Evolutionary conservation across 2,888 invertebrate species (phyloP).

Genomic region (Torymus aiolomorphi): DNA sequence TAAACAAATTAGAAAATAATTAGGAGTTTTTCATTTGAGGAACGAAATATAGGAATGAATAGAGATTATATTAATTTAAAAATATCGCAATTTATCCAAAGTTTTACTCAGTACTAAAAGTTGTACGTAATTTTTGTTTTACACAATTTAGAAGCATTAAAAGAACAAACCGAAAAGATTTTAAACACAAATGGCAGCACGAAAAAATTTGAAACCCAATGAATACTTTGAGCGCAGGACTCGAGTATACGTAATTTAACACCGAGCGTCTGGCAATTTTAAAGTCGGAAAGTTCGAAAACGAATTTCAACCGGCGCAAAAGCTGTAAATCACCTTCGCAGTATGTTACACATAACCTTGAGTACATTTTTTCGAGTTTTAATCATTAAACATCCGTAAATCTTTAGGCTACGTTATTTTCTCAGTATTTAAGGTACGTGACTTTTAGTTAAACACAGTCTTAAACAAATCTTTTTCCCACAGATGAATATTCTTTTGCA

Average conservation of each 20-base stretch:
- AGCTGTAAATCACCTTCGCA: constrained; percentile 36
- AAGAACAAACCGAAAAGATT: too few relatives aligned
- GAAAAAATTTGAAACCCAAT: constrained; percentile 23
- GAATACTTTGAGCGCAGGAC: constrained; percentile 24
- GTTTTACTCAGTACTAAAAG: too few relatives aligned
- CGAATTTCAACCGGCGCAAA: constrained; percentile 20
- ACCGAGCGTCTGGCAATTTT: constrained; percentile 35
- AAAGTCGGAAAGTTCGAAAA: constrained; percentile 50
- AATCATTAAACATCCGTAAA: constrained; percentile 42
- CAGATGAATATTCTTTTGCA: too few relatives aligned
- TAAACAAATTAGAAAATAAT: too few relatives aligned
- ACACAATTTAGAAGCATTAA: too few relatives aligned
- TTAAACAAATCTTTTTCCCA: too few relatives aligned
- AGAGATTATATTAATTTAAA: too few relatives aligned
- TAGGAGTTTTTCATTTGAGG: too few relatives aligned
- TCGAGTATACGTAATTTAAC: constrained; percentile 37
- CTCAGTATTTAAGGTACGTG: constrained; percentile 14
- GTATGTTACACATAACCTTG: constrained; percentile 35
- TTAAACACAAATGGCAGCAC: not conserved
- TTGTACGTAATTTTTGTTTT: too few relatives aligned
- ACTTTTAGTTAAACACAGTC: not conserved
- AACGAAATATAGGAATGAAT: too few relatives aligned
- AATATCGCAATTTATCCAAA: too few relatives aligned
- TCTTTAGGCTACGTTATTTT: not conserved
- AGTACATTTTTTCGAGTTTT: constrained; percentile 27